phyloP scores from a whole-genome alignment of 2,797 vertebrate species.

The Synaphobranchus kaupii region DNA sequence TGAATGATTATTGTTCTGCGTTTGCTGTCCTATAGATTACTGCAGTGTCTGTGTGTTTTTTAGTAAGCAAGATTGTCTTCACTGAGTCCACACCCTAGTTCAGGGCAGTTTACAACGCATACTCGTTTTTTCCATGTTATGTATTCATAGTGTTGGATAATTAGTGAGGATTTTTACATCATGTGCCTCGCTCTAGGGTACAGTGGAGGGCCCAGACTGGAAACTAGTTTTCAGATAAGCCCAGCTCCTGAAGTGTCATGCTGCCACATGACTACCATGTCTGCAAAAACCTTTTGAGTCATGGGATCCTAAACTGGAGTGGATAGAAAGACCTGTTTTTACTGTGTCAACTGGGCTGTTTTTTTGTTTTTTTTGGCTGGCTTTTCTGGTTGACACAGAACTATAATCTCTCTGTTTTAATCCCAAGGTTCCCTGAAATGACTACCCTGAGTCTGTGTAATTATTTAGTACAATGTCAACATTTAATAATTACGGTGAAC shows the following conservation, averaged over 20 bases:
- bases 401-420: background rate
- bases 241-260: background rate
- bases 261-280: background rate
- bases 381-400: background rate
- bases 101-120: background rate
- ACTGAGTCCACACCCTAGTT: background rate
- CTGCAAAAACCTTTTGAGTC: background rate
- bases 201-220: background rate
- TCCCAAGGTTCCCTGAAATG: background rate
- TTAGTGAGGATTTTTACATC: background rate
- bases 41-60: slow-evolving; percentile 25
- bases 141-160: background rate
- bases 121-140: background rate
- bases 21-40: background rate
- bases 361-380: background rate
- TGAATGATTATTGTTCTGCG: background rate
- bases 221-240: background rate
- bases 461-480: background rate
- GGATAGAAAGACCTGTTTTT: background rate
- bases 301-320: background rate
- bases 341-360: background rate
- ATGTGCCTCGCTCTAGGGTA: background rate
- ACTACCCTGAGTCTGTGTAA: background rate
- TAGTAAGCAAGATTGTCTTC: slow-evolving; percentile 22
- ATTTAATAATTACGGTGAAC: background rate